A percentile compares a stretch with the other conserved stretches of the same genome.
These are phyloP conservation scores for Drosophila nigricruria DNA, from an alignment of 2,888 invertebrate genomes.

Conservation along the genomic window DNA sequence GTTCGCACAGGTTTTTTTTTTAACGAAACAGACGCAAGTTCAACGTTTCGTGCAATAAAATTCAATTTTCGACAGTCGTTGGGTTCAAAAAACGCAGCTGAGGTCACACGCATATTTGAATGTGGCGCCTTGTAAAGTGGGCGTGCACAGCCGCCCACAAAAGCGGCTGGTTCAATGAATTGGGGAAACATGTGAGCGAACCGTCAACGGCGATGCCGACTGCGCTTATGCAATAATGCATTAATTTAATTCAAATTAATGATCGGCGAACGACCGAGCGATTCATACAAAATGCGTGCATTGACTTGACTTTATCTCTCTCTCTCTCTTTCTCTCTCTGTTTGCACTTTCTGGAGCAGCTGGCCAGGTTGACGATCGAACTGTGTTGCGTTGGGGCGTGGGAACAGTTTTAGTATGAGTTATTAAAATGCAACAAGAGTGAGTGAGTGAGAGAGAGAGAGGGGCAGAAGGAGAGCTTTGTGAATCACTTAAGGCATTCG, in stretches of 20 bases:
- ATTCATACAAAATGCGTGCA: constrained; percentile 28
- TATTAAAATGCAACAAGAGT: neutral
- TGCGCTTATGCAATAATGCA: constrained; percentile 50
- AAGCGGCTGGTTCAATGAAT: constrained; percentile 23
- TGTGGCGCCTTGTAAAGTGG: constrained; percentile 65
- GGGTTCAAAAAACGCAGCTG: constrained; percentile 78
- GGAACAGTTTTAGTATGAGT: constrained; percentile 15
- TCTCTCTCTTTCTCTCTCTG: too few relatives aligned
- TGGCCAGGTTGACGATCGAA: constrained; percentile 30
- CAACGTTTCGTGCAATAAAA: constrained; percentile 74
- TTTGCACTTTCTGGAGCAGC: constrained; percentile 35
- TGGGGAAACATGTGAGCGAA: constrained; percentile 19
- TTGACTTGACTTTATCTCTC: constrained; percentile 32
- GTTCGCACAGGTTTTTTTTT: constrained; percentile 69
- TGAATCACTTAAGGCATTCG: constrained; percentile 14
- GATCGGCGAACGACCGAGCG: constrained; percentile 27
- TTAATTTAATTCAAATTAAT: constrained; percentile 46
- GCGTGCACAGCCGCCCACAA: constrained; percentile 55
- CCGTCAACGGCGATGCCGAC: neutral
- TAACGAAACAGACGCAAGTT: constrained; percentile 57
- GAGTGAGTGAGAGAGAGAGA: neutral
- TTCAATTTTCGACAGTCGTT: constrained; percentile 41
- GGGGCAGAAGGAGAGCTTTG: neutral
- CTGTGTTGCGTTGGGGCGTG: constrained; percentile 21
- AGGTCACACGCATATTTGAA: constrained; percentile 69